These are phyloP conservation scores for Camponotus fellah DNA, from an alignment of 2,888 invertebrate species.

Conservation along the genomic window DNA sequence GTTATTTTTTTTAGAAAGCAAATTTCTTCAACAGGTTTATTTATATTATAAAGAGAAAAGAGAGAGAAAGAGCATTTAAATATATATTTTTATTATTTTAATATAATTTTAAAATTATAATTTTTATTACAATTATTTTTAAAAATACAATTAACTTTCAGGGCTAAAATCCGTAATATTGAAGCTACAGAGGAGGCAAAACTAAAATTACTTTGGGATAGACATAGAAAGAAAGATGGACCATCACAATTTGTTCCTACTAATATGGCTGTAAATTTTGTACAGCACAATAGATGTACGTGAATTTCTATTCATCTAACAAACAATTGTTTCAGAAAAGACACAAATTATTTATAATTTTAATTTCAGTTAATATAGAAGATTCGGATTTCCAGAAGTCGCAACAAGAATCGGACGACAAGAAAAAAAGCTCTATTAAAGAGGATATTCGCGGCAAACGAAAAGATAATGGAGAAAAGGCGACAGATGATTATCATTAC, in stretches of 20 bases:
- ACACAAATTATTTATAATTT: background rate
- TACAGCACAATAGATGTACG: slow-evolving; percentile 98
- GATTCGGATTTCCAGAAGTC: slow-evolving; percentile 88
- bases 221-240: slow-evolving; percentile 96
- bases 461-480: slow-evolving; percentile 94
- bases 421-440: slow-evolving; percentile 83
- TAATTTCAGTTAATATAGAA: slow-evolving; percentile 93
- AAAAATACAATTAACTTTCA: slow-evolving; percentile 78
- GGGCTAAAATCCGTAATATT: slow-evolving; percentile 98
- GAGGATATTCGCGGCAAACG: slow-evolving; percentile 88
- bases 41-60: background rate
- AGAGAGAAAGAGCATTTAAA: background rate
- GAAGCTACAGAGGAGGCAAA: slow-evolving; percentile 99
- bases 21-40: background rate
- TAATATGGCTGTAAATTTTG: slow-evolving; percentile 99
- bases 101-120: slow-evolving; percentile 27
- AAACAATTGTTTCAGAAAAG: background rate
- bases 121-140: slow-evolving; percentile 51
- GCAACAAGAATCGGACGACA: slow-evolving; percentile 88
- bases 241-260: slow-evolving; percentile 98
- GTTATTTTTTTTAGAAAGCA: no score
- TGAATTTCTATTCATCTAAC: slow-evolving; percentile 75
- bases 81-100: no score
- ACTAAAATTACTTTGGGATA: slow-evolving; percentile 95
- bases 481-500: slow-evolving; percentile 98